A percentile compares a stretch with the other conserved stretches of the same genome.
Evolutionary conservation across 2,797 vertebrate genomes (phyloP).

Genomic region (Enteromius thamalakanensis): DNA sequence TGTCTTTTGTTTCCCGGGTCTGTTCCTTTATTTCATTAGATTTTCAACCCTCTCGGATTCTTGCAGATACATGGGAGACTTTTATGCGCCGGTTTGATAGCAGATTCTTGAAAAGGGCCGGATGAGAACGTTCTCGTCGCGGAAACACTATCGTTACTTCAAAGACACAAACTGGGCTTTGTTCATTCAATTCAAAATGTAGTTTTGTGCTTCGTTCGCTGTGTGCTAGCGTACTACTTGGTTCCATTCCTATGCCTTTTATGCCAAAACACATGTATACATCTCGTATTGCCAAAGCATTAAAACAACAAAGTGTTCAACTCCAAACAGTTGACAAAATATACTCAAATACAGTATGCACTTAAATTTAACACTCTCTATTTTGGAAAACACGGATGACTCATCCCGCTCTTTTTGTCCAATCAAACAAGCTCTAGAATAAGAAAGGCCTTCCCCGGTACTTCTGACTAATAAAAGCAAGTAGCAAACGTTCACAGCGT

Average conservation of each 20-base stretch:
- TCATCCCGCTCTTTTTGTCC: background rate
- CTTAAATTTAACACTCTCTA: background rate
- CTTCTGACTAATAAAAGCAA: background rate
- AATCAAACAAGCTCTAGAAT: background rate
- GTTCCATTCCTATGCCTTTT: background rate
- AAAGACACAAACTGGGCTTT: constrained; percentile 44
- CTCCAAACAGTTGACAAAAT: background rate
- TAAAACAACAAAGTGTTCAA: background rate
- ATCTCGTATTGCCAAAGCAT: background rate
- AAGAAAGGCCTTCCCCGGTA: background rate
- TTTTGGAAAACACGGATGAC: background rate
- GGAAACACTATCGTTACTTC: constrained; percentile 52
- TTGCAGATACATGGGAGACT: constrained; percentile 55
- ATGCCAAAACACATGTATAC: background rate
- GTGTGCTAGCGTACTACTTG: background rate
- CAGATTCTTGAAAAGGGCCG: constrained; percentile 55
- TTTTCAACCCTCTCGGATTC: constrained; percentile 69
- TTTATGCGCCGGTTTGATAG: constrained; percentile 65
- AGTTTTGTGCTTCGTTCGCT: background rate
- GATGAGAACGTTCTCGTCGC: constrained; percentile 23
- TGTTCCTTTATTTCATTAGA: constrained; percentile 78
- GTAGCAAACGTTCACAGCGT: background rate
- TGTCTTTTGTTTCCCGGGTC: constrained; percentile 81
- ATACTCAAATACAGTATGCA: background rate
- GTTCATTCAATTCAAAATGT: constrained; percentile 22